Evolutionary conservation across 2,888 invertebrate genomes (phyloP).

Genomic region (Oxystoma pomonae): DNA sequence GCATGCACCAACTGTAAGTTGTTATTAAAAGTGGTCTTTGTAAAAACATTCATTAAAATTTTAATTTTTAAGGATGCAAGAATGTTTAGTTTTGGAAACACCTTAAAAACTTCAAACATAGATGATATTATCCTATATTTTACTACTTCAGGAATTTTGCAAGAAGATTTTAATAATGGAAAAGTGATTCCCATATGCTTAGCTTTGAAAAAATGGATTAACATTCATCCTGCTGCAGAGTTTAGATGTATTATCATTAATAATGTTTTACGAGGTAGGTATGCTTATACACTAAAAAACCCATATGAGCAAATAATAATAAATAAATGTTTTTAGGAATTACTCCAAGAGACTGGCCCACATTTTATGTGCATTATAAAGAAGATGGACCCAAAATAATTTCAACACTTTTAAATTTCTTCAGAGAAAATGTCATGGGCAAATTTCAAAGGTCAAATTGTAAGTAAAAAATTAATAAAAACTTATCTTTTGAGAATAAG

Average conservation of each 20-base stretch:
- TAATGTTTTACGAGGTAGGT: slow-evolving; percentile 37
- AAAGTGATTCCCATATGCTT: slow-evolving; percentile 38
- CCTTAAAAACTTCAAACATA: slow-evolving; percentile 38
- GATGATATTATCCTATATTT: slow-evolving; percentile 40
- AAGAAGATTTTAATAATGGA: slow-evolving; percentile 37
- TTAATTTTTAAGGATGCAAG: slow-evolving; percentile 38
- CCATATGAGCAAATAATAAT: slow-evolving; percentile 1
- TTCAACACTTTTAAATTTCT: slow-evolving; percentile 36
- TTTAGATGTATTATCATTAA: slow-evolving; percentile 45
- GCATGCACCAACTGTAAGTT: slow-evolving; percentile 41
- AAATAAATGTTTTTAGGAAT: slow-evolving; percentile 32
- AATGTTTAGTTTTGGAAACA: slow-evolving; percentile 43
- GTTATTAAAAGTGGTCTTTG: not conserved
- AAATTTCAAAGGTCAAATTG: slow-evolving; percentile 38
- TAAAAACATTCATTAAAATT: slow-evolving; percentile 5
- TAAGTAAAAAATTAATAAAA: too few species aligned
- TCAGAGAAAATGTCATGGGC: slow-evolving; percentile 33
- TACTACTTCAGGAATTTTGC: slow-evolving; percentile 38
- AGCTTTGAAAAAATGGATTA: slow-evolving; percentile 41
- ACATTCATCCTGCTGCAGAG: slow-evolving; percentile 45
- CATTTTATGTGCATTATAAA: slow-evolving; percentile 42
- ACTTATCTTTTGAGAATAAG: too few species aligned
- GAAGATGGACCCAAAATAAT: slow-evolving; percentile 42
- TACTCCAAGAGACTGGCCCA: slow-evolving; percentile 45
- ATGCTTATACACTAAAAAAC: slow-evolving; percentile 1